Base-by-base conservation (phyloP, 2,113 vertebrate species). In the Cryptotis parvus region DNA sequence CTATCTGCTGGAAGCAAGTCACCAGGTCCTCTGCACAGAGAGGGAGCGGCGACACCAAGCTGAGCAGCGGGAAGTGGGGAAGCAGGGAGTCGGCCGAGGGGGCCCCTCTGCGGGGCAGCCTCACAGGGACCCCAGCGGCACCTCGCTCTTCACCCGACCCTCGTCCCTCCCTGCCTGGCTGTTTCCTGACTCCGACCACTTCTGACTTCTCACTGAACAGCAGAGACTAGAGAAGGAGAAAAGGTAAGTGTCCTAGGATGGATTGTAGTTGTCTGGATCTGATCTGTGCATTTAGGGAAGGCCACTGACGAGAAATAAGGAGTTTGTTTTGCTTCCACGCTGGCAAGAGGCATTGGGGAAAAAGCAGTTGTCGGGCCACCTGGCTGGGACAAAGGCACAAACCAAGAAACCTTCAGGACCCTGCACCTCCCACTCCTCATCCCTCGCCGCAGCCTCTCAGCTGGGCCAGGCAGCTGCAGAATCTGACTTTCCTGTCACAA, bases 241-340 rank as follows among this genome's bases (percentile, higher is more conserved):
- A 66, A 63, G 39, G 37, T 4, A 68, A 66, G 24, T 39, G 89
- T 68, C 61, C 74, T 82, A 52, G 9, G 45, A 66, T 74, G 76
- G 73, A 61, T 84, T 24, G 41, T 69, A 24, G 55, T 29, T 65
- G 26, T 22, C 27, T 65, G 63, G 27, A 12, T 65, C 63, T 65
- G 27, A 65, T 27, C 9, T 31, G 27, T 31, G 18, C 20, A 52
- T 61, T 75, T 77, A 6, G 52, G 79, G 24, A 43, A 85, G 90
- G 65, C 22, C 41, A 61, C 80, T 72, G 77, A 58, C 55, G 15
- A 52, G 31, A 27, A 74, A n/a, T 33, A 39, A 0, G 37, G 29
- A 31, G n/a, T 49, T 73, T 89, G 41, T 84, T 76, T 73, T 27
- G 76, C 26, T 37, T 93, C 12, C 55, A 92, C 20, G 37, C 11